phyloP scores from a whole-genome alignment of 2,797 vertebrate species.

The Podarcis lilfordi region DNA sequence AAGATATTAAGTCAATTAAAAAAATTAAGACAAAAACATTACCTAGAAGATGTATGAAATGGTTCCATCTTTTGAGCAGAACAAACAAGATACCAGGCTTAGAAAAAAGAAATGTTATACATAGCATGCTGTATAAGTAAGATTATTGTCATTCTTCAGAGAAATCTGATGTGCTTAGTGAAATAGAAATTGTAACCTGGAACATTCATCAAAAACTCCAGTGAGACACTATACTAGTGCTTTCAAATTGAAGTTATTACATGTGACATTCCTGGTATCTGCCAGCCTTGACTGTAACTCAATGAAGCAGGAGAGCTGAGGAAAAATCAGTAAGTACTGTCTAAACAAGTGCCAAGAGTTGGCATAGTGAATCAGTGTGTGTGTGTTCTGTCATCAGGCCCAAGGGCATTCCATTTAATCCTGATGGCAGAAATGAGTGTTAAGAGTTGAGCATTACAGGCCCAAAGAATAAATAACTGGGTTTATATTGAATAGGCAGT shows the following conservation, averaged over 20 bases:
- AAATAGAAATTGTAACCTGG: neutral
- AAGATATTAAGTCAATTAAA: neutral
- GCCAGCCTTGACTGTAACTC: slow-evolving; percentile 32
- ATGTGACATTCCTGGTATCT: slow-evolving; percentile 32
- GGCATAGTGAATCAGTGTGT: slow-evolving; percentile 25
- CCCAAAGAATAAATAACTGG: slow-evolving; percentile 49
- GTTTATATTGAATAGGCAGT: slow-evolving; percentile 29
- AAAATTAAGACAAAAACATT: neutral
- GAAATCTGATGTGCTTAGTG: neutral
- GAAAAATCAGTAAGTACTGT: slow-evolving; percentile 31
- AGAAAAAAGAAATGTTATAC: neutral
- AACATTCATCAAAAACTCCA: slow-evolving; percentile 18
- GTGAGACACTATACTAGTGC: slow-evolving; percentile 13
- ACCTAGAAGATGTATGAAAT: neutral
- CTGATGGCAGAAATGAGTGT: slow-evolving; percentile 49
- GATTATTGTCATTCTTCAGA: neutral
- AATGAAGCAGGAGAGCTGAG: slow-evolving; percentile 9
- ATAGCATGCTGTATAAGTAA: neutral
- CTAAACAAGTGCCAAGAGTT: slow-evolving; percentile 35
- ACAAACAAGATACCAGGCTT: slow-evolving; percentile 9
- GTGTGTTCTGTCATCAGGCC: slow-evolving; percentile 41
- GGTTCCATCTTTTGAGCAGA: neutral
- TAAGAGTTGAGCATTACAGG: slow-evolving; percentile 59
- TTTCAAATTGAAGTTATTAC: slow-evolving; percentile 37
- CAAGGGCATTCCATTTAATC: slow-evolving; percentile 56